Evolutionary conservation across 2,888 invertebrate species (phyloP).

Genomic region (Macrophya annulata): DNA sequence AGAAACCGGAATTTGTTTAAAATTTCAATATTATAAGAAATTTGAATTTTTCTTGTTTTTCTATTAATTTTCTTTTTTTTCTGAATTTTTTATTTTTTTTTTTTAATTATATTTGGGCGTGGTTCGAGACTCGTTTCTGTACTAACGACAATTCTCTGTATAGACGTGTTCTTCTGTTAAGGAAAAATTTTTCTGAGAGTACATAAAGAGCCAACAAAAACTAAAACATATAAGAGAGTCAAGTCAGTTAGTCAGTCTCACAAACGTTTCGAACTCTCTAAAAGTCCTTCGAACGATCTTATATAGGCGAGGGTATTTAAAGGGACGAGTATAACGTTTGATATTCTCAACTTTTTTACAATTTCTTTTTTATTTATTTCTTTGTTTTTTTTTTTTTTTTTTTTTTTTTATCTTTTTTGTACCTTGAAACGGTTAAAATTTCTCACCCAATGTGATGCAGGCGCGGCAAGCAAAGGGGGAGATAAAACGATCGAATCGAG

Average conservation of each 20-base stretch:
- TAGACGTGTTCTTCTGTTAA: background rate
- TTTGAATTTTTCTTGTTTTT: background rate
- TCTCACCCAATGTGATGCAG: conserved; percentile 35
- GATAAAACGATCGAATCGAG: conserved; percentile 45
- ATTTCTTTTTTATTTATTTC: background rate
- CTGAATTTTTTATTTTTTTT: background rate
- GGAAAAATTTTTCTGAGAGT: background rate
- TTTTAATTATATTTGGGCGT: background rate
- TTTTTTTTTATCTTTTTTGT: conserved; percentile 4
- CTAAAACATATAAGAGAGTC: background rate
- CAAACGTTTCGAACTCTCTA: background rate
- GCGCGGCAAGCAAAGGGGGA: conserved; percentile 23
- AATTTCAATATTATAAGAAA: conserved; percentile 1
- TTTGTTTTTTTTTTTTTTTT: background rate
- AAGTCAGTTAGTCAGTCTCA: background rate
- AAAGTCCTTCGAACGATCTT: background rate
- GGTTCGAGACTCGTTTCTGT: conserved; percentile 31
- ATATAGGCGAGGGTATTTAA: conserved; percentile 1
- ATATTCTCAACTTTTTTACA: background rate
- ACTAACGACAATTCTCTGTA: background rate
- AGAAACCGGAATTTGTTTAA: background rate
- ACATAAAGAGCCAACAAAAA: background rate
- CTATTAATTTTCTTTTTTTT: background rate
- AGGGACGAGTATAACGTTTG: background rate
- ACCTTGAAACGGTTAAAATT: background rate